Evolutionary conservation across 2,888 invertebrate genomes (phyloP), one percentile per base, ranked within the genome.

Genomic region (Corbicula japonica): DNA sequence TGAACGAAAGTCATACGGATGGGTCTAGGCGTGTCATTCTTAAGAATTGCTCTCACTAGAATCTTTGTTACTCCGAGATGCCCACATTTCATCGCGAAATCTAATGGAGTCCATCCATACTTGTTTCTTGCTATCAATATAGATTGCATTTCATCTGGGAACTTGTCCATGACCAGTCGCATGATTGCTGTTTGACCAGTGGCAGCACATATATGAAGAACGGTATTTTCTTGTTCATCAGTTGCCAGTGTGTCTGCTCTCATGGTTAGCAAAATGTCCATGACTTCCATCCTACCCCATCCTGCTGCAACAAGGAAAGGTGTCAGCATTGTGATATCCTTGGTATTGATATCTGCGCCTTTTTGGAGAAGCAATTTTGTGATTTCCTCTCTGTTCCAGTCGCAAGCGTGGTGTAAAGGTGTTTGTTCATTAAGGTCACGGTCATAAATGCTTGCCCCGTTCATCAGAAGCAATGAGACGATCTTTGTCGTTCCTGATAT

Each of bases 71-170:
- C 69, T 12, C 61, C 63, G 46, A 69, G 69, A 63, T 78, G 78
- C 30, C 78, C 78, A 30, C 72, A 78, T n/a, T 69, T 38, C 26
- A 73, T 62, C 32, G 72, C 72, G 46, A 78, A 78, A 44, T 78
- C 73, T 23, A 78, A 28, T 1, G 78, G 73, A 1, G 78, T 78
- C 78, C 78, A 78, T 6, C 78, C 78, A 26, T 78, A 71, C 26
- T 52, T 61, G 50, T 78, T 78, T 34, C 78, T 61, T 1, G 73
- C 54, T 15, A 73, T 73, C 23, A 73, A 32, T 46, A 73, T 63
- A 4, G 58, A 54, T 2, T 48, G 18, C 50, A 78, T 73, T 35
- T 73, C 78, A 5, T 65, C 60, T 15, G 78, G 62, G 23, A 69
- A 69, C 18, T 18, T 35, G 2, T 63, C 46, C 0, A 78, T 38